Conservation (phyloP, 2,797 vertebrate genomes). For the Delichon dasypus region DNA sequence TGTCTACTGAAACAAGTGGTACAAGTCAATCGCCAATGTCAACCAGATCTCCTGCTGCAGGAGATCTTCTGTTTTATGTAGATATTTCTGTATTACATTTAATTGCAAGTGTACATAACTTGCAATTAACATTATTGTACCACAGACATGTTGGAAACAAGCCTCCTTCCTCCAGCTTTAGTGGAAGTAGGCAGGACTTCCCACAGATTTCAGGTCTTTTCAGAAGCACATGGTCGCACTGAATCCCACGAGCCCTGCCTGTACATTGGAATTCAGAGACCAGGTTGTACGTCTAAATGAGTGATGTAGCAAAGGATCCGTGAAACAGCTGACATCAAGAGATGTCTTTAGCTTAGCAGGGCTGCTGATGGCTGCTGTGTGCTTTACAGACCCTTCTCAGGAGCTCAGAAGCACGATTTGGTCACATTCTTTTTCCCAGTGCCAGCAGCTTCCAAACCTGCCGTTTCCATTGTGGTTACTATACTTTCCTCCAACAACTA, state of each 20-base stretch:
- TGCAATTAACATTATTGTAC: neutral
- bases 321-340: neutral
- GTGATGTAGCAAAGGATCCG: neutral
- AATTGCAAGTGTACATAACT: neutral
- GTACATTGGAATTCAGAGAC: neutral
- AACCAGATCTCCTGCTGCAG: neutral
- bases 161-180: neutral
- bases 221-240: accelerated
- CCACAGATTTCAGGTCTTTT: neutral
- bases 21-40: neutral
- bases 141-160: neutral
- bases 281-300: neutral
- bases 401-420: neutral
- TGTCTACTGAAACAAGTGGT: neutral
- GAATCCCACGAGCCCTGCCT: neutral
- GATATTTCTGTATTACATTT: neutral
- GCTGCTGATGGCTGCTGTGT: neutral
- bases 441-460: neutral
- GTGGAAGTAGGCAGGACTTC: neutral
- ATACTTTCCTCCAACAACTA: neutral
- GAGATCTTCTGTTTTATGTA: neutral
- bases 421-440: neutral
- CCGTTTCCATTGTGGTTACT: accelerated
- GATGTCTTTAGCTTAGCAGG: neutral
- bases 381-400: neutral